Evolutionary conservation across 2,797 vertebrate species (phyloP), one percentile per base, ranked within the genome.

Genomic region (Eidolon dupreanum): DNA sequence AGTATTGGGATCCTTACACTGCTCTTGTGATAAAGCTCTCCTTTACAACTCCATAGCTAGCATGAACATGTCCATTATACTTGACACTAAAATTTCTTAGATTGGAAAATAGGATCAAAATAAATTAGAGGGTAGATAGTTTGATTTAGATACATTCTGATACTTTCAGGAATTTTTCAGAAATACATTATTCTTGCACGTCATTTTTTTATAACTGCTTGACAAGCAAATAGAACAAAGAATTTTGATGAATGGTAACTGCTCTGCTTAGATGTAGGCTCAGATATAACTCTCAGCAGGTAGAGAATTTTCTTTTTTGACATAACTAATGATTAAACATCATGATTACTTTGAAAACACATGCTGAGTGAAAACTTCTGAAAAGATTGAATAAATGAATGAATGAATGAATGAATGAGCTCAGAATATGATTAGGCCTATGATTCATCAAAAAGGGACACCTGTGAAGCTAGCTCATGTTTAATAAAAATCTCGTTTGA

Each of bases 301-400:
- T 33, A 5, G 8, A 49, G 6, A 74, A n/a, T 31, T 68, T 89
- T 61, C 7, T 63, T 68, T 94, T 43, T 46, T 96, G 57, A 84
- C 41, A 66, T 92, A 86, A 61, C 49, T 84, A 28, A 77, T 82
- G 38, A 79, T 78, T 83, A 95, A 89, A 53, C 11, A 68, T 57
- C 59, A 51, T 78, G 46, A 46, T 65, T 92, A 63, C 9, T 63
- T 88, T 26, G 61, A 87, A 70, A 93, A 53, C 7, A 46, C 38
- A 63, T 41, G 28, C 28, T 92, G 33, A 95, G 33, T 90, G 70
- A 66, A 94, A 84, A 15, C 63, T 79, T 92, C 22, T 0, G 0
- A 20, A 46, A 51, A 74, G 61, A 79, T 12, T 68, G n/a, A 78
- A 95, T 68, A 68, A 74, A 88, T 71, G 88, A 66, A 78, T 91